Evolutionary conservation across 2,113 vertebrate genomes (phyloP).

Genomic region (Microtus richardsoni): DNA sequence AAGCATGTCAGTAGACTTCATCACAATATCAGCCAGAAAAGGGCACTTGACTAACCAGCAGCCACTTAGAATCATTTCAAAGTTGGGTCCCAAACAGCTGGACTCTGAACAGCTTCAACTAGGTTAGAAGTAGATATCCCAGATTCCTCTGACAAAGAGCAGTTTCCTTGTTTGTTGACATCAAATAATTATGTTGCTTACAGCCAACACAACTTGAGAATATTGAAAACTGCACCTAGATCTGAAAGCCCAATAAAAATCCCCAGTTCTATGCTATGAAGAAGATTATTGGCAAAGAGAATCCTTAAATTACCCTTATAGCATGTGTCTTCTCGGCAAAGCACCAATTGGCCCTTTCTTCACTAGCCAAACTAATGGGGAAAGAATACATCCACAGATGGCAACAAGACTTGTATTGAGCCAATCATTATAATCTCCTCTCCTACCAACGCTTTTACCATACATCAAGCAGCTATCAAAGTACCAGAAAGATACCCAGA

Average conservation of each 20-base stretch:
- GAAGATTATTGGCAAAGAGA: constrained; percentile 34
- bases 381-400: constrained; percentile 63
- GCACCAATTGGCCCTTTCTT: constrained; percentile 50
- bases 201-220: constrained; percentile 30
- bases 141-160: constrained; percentile 40
- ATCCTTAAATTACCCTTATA: constrained; percentile 38
- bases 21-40: constrained; percentile 1
- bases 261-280: background rate
- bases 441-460: constrained; percentile 34
- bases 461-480: constrained; percentile 56
- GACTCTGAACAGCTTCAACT: background rate
- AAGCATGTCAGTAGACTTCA: background rate
- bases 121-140: background rate
- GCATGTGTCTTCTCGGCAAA: constrained; percentile 57
- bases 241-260: constrained; percentile 1
- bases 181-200: constrained; percentile 38
- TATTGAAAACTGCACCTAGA: constrained; percentile 16
- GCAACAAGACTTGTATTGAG: constrained; percentile 37
- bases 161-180: background rate
- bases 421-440: constrained; percentile 53
- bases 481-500: constrained; percentile 48
- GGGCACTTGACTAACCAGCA: background rate
- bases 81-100: constrained; percentile 2
- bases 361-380: constrained; percentile 47
- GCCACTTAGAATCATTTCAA: constrained; percentile 22